phyloP scores from a whole-genome alignment of 2,888 invertebrate species.

The Chymomyza fuscimana region DNA sequence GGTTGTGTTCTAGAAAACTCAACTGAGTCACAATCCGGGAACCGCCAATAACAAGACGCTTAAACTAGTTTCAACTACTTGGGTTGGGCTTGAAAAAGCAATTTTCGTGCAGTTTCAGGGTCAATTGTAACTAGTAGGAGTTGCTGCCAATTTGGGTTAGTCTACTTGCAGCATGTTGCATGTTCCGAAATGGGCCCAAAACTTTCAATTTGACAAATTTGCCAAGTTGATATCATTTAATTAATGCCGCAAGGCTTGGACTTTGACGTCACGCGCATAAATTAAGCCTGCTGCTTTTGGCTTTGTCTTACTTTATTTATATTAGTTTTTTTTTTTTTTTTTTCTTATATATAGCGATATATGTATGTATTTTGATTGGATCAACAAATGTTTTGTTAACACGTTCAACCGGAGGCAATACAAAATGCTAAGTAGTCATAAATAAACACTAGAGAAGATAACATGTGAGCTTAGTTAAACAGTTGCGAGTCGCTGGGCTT shows the following conservation, averaged over 20 bases:
- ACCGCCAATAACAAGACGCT: background rate
- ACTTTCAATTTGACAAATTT: slow-evolving; percentile 49
- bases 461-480: slow-evolving; percentile 58
- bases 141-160: background rate
- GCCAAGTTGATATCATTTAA: slow-evolving; percentile 56
- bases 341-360: no score
- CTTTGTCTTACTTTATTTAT: slow-evolving; percentile 23
- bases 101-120: slow-evolving; percentile 31
- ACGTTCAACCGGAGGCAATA: slow-evolving; percentile 53
- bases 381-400: slow-evolving; percentile 41
- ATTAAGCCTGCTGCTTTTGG: slow-evolving; percentile 33
- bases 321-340: slow-evolving; percentile 25
- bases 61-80: slow-evolving; percentile 12
- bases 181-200: slow-evolving; percentile 3
- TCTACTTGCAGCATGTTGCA: background rate
- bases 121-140: slow-evolving; percentile 15
- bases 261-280: slow-evolving; percentile 68
- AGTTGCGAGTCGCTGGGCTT: background rate
- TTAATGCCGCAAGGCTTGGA: slow-evolving; percentile 48
- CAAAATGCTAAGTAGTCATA: slow-evolving; percentile 62
- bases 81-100: background rate
- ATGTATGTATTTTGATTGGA: background rate
- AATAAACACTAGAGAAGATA: slow-evolving; percentile 59
- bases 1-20: slow-evolving; percentile 60
- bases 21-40: slow-evolving; percentile 9